Base-by-base conservation (phyloP, 2,888 invertebrate genomes). In the Melieria crassipennis region DNA sequence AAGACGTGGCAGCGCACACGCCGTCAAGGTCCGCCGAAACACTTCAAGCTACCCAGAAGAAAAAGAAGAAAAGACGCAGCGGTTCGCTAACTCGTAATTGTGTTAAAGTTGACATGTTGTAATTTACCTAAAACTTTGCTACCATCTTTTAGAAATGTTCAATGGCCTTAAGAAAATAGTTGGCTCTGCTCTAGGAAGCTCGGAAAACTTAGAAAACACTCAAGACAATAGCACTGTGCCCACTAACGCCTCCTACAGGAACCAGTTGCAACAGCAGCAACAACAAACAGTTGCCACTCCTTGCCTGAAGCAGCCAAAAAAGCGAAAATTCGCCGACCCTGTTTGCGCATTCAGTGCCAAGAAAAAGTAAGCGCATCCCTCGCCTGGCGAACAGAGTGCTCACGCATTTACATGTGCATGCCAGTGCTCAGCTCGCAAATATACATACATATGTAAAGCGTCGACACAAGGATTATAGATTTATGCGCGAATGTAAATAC, bases 81-180 rank as follows among this genome's bases (percentile, higher is more conserved):
- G 95, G 95, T 79, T 95, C 95, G 78, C 89, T 95, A 77, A 95
- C 94, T 87, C 90, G 95, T 94, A 89, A 89, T 70, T 75, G 46
- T 73, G 73, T 72, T 73, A 69, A 61, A 63, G 43, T 64, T 65
- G 75, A 71, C 69, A 75, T 67, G 58, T 58, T 61, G 72, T 77
- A 71, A 75, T 75, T 73, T 67, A 75, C 75, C 68, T 70, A 62
- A 73, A 74, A 73, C 72, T 50, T 78, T 55, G 74, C 70, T 64
- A 45, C 76, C 69, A 65, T 67, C 72, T 79, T 73, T 10, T 79
- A 93, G 93, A 93, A 81, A 92, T 94, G 89, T 89, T 94, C 72
- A 92, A 89, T 83, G 94, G 94, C 4, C 87, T 94, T 45, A 91
- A 91, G 79, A 94, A 93, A 86, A 93, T 94, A 86, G 94, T 94